phyloP scores from a whole-genome alignment of 2,888 invertebrate species.

The Tipula unca region DNA sequence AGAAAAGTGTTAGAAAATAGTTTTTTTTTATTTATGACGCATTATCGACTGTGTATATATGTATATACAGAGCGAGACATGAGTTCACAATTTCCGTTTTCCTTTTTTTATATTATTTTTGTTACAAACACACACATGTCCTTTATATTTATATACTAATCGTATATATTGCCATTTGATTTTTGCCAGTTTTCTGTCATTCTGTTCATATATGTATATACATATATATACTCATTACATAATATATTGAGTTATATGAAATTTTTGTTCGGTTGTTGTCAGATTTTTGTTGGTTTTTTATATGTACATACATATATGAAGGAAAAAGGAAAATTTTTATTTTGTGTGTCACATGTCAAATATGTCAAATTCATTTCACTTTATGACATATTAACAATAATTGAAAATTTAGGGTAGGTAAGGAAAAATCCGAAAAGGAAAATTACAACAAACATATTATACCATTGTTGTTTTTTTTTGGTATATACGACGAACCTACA shows the following conservation, averaged over 20 bases:
- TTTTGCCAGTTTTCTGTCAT: not conserved
- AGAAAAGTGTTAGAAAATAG: not conserved
- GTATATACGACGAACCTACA: not conserved
- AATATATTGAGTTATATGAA: not conserved
- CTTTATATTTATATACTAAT: not conserved
- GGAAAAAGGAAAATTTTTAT: not conserved
- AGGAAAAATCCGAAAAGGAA: not conserved
- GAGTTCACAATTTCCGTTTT: not conserved
- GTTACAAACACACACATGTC: not conserved
- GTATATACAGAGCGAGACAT: too few species aligned
- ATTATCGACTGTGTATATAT: not conserved
- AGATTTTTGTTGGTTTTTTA: not conserved
- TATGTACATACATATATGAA: not conserved
- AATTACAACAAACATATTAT: not conserved
- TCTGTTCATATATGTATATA: not conserved
- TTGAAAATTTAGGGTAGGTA: not conserved
- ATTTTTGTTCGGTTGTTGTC: not conserved
- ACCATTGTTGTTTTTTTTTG: not conserved
- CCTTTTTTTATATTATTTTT: not conserved
- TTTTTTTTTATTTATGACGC: not conserved
- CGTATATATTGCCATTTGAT: not conserved
- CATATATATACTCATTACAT: not conserved
- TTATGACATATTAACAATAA: slow-evolving; percentile 14
- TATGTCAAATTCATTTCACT: not conserved
- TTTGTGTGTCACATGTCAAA: slow-evolving; percentile 8